These are phyloP conservation scores for Polyergus mexicanus DNA, from an alignment of 1,140 invertebrate genomes.

Conservation along the genomic window DNA sequence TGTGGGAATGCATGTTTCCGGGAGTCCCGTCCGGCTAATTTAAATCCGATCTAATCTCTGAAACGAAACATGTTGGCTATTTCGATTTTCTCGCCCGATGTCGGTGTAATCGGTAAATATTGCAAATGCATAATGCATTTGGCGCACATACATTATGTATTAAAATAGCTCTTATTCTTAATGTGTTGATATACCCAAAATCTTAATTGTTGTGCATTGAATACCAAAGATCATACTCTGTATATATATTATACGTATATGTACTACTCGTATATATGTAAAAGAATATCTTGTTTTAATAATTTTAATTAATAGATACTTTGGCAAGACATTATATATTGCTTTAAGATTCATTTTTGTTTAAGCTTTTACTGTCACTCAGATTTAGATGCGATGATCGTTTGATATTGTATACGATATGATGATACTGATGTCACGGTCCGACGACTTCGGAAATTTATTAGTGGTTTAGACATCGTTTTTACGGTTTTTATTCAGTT, in stretches of 20 bases:
- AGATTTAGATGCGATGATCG: background rate
- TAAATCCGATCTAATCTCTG: slow-evolving; percentile 40
- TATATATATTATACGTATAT: too few relatives aligned
- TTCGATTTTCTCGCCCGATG: slow-evolving; percentile 32
- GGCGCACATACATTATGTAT: slow-evolving; percentile 23
- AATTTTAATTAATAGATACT: background rate
- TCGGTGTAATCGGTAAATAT: slow-evolving; percentile 28
- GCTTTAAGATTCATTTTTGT: slow-evolving; percentile 15
- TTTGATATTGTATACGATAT: background rate
- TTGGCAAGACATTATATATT: background rate
- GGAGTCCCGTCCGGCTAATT: slow-evolving; percentile 38
- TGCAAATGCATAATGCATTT: slow-evolving; percentile 39
- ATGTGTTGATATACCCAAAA: background rate
- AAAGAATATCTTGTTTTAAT: background rate
- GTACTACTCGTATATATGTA: background rate
- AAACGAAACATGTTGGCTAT: slow-evolving; percentile 10
- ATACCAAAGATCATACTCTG: background rate
- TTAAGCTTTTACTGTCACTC: background rate
- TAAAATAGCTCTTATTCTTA: background rate
- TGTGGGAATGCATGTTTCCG: slow-evolving; percentile 48
- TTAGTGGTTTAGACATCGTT: slow-evolving; percentile 4
- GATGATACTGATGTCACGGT: too few relatives aligned
- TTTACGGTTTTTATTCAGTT: background rate
- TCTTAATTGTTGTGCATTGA: background rate
- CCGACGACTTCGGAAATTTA: background rate